A percentile compares a stretch with the other conserved stretches of the same genome.
Conservation (phyloP, 2,797 vertebrate species). For the Acomys russatus region DNA sequence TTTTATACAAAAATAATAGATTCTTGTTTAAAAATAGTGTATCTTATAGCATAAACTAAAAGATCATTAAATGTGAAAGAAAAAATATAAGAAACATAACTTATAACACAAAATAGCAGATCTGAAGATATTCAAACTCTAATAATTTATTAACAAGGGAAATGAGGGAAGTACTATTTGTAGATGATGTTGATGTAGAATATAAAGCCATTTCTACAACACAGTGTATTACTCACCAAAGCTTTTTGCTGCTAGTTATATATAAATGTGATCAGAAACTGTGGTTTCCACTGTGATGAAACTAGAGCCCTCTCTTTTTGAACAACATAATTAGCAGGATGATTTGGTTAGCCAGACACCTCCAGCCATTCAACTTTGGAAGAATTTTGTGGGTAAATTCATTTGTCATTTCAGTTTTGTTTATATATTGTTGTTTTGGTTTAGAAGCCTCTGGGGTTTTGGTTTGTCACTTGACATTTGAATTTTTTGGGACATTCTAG, state of each 20-base stretch:
- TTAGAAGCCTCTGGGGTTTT: constrained; percentile 94
- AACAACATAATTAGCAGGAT: constrained; percentile 93
- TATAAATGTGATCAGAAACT: constrained; percentile 95
- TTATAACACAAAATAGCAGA: constrained; percentile 21
- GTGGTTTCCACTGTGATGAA: constrained; percentile 94
- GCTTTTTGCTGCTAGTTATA: constrained; percentile 96
- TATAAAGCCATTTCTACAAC: background rate
- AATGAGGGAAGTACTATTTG: background rate
- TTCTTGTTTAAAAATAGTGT: too few species aligned
- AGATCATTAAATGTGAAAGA: background rate
- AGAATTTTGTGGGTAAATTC: constrained; percentile 93
- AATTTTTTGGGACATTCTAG: constrained; percentile 96
- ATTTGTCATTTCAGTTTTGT: constrained; percentile 92
- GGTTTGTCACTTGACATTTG: constrained; percentile 96
- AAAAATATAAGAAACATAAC: background rate
- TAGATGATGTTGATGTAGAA: background rate
- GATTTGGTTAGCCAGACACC: constrained; percentile 94
- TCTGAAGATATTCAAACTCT: background rate
- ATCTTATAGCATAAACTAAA: constrained; percentile 30
- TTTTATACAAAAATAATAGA: too few species aligned
- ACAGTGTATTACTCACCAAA: constrained; percentile 98
- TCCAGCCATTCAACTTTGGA: constrained; percentile 94
- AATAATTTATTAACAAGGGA: background rate
- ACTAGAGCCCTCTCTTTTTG: constrained; percentile 94
- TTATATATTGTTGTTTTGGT: constrained; percentile 94